Evolutionary conservation across 2,797 vertebrate genomes (phyloP).

Genomic region (Myiotriccus ornatus): DNA sequence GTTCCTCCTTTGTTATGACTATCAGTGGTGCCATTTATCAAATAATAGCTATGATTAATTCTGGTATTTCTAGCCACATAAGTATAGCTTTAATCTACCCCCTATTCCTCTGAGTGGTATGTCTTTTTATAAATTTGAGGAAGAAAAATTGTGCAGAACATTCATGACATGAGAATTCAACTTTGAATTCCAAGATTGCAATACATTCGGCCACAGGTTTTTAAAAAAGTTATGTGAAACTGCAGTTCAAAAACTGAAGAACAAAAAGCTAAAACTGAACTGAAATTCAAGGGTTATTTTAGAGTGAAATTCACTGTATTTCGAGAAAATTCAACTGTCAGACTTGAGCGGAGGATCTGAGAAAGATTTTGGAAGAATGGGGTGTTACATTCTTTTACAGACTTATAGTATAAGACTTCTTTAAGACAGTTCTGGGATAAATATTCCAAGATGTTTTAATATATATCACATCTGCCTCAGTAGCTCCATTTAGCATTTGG

Average conservation of each 20-base stretch:
- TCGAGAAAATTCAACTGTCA: neutral
- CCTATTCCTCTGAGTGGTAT: neutral
- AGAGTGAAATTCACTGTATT: neutral
- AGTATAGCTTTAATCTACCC: neutral
- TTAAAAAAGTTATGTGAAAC: neutral
- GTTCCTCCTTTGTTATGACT: neutral
- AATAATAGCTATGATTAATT: neutral
- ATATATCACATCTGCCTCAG: neutral
- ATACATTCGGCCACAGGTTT: neutral
- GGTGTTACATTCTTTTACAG: fast-evolving
- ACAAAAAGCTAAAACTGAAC: neutral
- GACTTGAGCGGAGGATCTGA: neutral
- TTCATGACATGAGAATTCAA: neutral
- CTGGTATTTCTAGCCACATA: neutral
- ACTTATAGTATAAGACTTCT: neutral
- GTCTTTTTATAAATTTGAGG: neutral
- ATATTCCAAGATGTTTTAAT: neutral
- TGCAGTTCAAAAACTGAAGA: neutral
- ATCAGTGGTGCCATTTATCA: neutral
- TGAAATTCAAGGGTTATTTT: neutral
- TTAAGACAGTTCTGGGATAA: neutral
- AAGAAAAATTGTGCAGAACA: neutral
- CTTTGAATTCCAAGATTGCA: neutral
- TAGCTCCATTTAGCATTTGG: neutral
- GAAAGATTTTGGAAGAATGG: neutral